Base-by-base conservation (phyloP, 2,113 vertebrate species). In the Abramis brama region DNA sequence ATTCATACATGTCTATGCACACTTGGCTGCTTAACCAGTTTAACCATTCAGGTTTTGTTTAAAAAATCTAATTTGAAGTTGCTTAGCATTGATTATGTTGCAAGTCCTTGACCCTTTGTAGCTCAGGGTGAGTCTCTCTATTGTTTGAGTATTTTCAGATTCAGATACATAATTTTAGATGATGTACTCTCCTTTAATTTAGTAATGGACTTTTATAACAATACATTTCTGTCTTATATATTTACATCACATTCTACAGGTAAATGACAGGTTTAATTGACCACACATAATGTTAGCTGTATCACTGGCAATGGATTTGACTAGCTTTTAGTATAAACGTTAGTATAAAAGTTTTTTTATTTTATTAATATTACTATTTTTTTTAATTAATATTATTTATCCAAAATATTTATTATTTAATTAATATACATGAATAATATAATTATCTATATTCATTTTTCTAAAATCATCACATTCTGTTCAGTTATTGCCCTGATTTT, bases 81-180 rank as follows among this genome's bases (percentile, higher is more conserved):
- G 76, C 86, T 87, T 87, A 84, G 78, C 83, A 90, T 88, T 83
- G 89, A 90, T 90, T 85, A 64, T 60, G 30, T 83, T 76, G 76
- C 27, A 82, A 66, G 82, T 88, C 85, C 80, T 85, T 88, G 87
- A 87, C 78, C 85, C 85, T 86, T 87, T 75, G 81, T 86, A 70
- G 83, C 68, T 85, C 66, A 43, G 15, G 71, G 71, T 47, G 25
- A 84, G 64, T 75, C 73, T 84, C 82, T 82, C 77, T 81, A 84
- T 88, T 86, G 88, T 89, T 79, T 57, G 52, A 73, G 52, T 86
- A 78, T 85, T 85, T 87, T 85, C 71, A 86, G 82, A 82, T 87
- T 60, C 55, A 55, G 50, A 78, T 39, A 13, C 81, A 85, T 78
- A 43, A 85, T 82, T 86, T 52, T 52, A 74, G 68, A 76, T 75